phyloP scores from a whole-genome alignment of 1,140 invertebrate species.

The Globodera rostochiensis region DNA sequence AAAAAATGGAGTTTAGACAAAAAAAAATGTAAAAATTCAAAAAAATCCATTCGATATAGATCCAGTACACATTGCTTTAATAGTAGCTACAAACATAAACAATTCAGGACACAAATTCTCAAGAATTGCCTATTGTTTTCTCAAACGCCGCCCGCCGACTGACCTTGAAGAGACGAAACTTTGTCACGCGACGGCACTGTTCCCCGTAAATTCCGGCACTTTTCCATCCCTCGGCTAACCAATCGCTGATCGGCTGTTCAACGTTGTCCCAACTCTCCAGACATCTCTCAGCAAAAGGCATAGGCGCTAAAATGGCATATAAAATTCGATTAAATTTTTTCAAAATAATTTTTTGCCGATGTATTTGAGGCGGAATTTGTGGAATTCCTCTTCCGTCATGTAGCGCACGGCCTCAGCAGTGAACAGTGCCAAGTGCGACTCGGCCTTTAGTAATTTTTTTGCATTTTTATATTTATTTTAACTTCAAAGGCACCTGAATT shows the following conservation, averaged over 20 bases:
- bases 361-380: conserved; percentile 4
- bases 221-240: not conserved
- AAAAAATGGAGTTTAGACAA: no score
- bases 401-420: not conserved
- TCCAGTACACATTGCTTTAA: no score
- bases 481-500: not conserved
- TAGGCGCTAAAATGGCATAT: not conserved
- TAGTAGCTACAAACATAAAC: no score
- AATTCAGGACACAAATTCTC: no score
- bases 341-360: not conserved
- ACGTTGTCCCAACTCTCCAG: not conserved
- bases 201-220: not conserved
- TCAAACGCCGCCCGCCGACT: not conserved
- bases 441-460: not conserved
- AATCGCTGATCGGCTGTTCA: not conserved
- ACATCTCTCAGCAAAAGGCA: not conserved
- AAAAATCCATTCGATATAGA: no score
- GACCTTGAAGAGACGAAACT: not conserved
- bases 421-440: not conserved
- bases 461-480: not conserved
- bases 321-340: not conserved
- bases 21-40: no score
- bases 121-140: no score
- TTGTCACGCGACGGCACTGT: not conserved
- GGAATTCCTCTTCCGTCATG: not conserved